A percentile compares a stretch with the other conserved stretches of the same genome.
Evolutionary conservation across 2,113 vertebrate genomes (phyloP).

Genomic region (Oreochromis aureus): DNA sequence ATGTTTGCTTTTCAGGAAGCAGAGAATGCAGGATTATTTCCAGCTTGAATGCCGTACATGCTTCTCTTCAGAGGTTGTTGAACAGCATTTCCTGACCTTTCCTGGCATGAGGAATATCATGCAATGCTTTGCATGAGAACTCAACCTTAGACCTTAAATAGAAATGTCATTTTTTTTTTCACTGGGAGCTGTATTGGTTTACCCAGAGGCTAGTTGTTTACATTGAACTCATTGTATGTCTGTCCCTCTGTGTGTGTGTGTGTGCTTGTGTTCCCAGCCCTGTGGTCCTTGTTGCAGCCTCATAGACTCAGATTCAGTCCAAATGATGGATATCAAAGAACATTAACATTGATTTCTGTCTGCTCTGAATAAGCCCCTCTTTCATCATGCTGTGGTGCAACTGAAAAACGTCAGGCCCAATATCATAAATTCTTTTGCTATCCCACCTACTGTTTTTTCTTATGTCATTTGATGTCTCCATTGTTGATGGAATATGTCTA

Average conservation of each 20-base stretch:
- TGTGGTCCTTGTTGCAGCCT: background rate
- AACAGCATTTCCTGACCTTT: background rate
- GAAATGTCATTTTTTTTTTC: background rate
- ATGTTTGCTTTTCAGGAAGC: background rate
- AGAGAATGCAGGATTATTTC: background rate
- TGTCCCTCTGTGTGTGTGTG: background rate
- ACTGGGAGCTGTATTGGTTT: background rate
- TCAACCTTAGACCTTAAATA: background rate
- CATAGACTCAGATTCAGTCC: slow-evolving; percentile 28
- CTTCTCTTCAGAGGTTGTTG: background rate
- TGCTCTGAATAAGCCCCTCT: slow-evolving; percentile 15
- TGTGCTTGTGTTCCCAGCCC: background rate
- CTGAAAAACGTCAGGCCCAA: background rate
- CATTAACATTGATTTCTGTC: slow-evolving; percentile 53
- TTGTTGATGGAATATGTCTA: background rate
- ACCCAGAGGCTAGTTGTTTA: background rate
- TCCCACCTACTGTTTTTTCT: background rate
- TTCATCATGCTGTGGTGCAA: slow-evolving; percentile 42
- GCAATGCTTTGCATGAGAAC: background rate
- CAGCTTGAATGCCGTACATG: background rate
- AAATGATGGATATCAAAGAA: slow-evolving; percentile 57
- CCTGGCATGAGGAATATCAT: background rate
- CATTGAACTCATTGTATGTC: background rate
- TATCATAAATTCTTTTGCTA: background rate
- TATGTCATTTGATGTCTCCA: background rate